A percentile compares a stretch with the other conserved stretches of the same genome.
Conservation (phyloP, 1,140 invertebrate species). For the Goniozus legneri region DNA sequence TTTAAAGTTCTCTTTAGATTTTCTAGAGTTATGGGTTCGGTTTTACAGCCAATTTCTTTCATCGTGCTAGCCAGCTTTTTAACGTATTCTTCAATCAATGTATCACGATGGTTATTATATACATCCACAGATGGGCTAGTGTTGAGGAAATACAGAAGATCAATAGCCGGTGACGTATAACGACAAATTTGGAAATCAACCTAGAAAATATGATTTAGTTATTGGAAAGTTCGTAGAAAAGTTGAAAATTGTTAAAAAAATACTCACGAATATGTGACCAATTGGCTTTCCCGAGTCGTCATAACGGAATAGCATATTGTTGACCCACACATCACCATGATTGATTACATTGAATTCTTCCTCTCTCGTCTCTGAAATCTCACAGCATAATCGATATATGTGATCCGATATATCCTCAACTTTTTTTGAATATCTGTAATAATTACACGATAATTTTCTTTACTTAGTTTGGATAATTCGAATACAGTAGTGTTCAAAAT, state of each 20-base stretch:
- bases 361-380: conserved; percentile 30
- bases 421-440: conserved; percentile 47
- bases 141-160: conserved; percentile 55
- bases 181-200: conserved; percentile 57
- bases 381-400: conserved; percentile 30
- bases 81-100: conserved; percentile 47
- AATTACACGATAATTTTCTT: background rate
- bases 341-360: conserved; percentile 59
- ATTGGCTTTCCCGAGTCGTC: conserved; percentile 46
- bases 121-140: conserved; percentile 43
- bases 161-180: conserved; percentile 52
- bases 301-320: conserved; percentile 66
- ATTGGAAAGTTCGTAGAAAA: too few relatives aligned
- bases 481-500: too few relatives aligned
- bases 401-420: conserved; percentile 36
- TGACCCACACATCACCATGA: conserved; percentile 66
- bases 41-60: conserved; percentile 39
- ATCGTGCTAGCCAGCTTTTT: conserved; percentile 37
- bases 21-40: conserved; percentile 42
- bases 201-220: too few relatives aligned
- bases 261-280: conserved; percentile 58
- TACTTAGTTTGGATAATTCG: too few relatives aligned
- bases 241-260: too few relatives aligned
- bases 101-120: conserved; percentile 33
- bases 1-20: conserved; percentile 38